Base-by-base conservation (phyloP, 2,888 invertebrate genomes). In the Carterocephalus palaemon region DNA sequence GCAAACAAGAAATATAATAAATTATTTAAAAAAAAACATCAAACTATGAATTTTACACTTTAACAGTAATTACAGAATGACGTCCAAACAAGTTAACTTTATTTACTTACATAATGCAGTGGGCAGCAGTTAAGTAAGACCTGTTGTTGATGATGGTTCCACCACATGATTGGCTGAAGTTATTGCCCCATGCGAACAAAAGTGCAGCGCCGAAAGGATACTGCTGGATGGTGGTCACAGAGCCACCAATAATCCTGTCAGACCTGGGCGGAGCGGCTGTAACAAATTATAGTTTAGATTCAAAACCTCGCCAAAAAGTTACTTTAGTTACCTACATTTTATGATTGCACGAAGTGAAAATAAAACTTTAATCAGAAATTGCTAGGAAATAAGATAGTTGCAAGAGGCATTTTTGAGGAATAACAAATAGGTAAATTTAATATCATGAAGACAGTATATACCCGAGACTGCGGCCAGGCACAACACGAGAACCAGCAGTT, bases 41-140 rank as follows among this genome's bases (percentile, higher is more conserved):
- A n/a, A n/a, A n/a, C n/a, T n/a, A n/a, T n/a, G n/a, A n/a, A n/a
- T n/a, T n/a, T n/a, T n/a, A n/a, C n/a, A n/a, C n/a, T n/a, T n/a
- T n/a, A n/a, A n/a, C n/a, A 29, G 10, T 22, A 28, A 38, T 13
- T 28, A 8, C 19, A 22, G 20, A 13, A 8, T 10, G 6, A 22
- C 22, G 5, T 34, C 7, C n/a, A 8, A 16, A 4, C 1, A 38
- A 8, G 20, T 2, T 12, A 10, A 22, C n/a, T 12, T n/a, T 4
- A 7, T 24, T 10, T 12, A 54, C 59, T 57, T 56, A 64, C 64
- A 29, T 28, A 26, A 59, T 53, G 41, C 64, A 64, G 23, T 64
- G 61, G 5, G 64, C 62, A 9, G 62, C 62, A 0, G 64, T 52
- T 2, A 67, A 45, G 12, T 66, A 43, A 12, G 59, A 39, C 28